Evolutionary conservation across 2,888 invertebrate species (phyloP), one percentile per base, ranked within the genome.

Genomic region (Oscheius sp.): DNA sequence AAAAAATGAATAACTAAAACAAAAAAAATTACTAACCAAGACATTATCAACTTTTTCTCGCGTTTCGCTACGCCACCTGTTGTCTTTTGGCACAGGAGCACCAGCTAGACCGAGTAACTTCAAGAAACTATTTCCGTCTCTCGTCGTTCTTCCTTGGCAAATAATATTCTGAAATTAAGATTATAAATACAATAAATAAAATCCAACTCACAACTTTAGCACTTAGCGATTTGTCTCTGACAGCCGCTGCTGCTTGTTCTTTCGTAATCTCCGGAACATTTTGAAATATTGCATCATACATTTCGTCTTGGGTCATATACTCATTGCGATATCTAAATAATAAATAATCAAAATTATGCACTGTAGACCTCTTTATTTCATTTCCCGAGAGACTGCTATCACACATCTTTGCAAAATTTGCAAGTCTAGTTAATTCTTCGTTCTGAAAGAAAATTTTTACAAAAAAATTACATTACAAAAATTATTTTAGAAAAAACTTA

Each of bases 41-140:
- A 26, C n/a, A 2, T 4, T 9, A 14, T 44, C 26, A 26, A 59
- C 59, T 26, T 59, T 24, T 12, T 59, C n/a, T 2, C 24, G 24
- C 8, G 59, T 59, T n/a, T 59, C 44, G 14, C 9, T 17, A 20
- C 59, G 24, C 59, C 59, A 59, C 17, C 8, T 41, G 30, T 59
- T 59, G 6, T 30, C 20, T 24, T 38, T n/a, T 14, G 59, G 26
- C 5, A 28, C n/a, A 24, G 44, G 59, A 6, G 26, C 14, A n/a
- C 59, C 59, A n/a, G n/a, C 9, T 6, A 41, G n/a, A n/a, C 59
- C 59, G 28, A 59, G 9, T 17, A 28, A 9, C n/a, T 59, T 28
- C 28, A 59, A 30, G 12, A 59, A 14, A n/a, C 14, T 20, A 14
- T 28, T 20, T 41, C 44, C 59, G 8, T n/a, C n/a, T 38, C 8